Conservation (phyloP, 2,113 vertebrate genomes). For the Chinchilla lanigera region DNA sequence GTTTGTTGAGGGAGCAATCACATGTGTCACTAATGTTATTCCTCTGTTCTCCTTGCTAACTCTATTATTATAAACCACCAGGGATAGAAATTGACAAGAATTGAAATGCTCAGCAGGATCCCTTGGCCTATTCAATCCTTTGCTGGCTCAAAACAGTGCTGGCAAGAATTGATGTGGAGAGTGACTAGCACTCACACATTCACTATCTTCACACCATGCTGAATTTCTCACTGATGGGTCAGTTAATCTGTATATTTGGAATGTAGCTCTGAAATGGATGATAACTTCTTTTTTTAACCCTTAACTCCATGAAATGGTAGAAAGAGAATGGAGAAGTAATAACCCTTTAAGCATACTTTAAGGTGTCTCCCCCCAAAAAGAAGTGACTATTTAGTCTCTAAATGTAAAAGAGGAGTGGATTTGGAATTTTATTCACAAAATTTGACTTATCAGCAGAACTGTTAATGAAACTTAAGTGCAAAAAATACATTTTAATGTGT, state of each 20-base stretch:
- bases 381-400: constrained; percentile 34
- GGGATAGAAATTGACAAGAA: constrained; percentile 80
- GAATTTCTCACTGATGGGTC: constrained; percentile 72
- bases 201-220: constrained; percentile 43
- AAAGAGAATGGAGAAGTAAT: constrained; percentile 58
- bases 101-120: constrained; percentile 80
- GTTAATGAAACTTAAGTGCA: constrained; percentile 30
- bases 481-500: constrained; percentile 54
- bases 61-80: constrained; percentile 79
- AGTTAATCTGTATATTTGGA: constrained; percentile 66
- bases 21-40: constrained; percentile 77
- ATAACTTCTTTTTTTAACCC: constrained; percentile 63
- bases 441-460: constrained; percentile 52
- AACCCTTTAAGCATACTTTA: constrained; percentile 43
- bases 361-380: not conserved
- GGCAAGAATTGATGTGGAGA: constrained; percentile 73
- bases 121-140: constrained; percentile 75
- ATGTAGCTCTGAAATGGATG: constrained; percentile 61
- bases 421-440: constrained; percentile 51
- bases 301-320: constrained; percentile 35
- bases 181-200: constrained; percentile 59
- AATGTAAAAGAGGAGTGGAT: constrained; percentile 40
- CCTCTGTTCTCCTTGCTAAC: constrained; percentile 74
- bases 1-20: constrained; percentile 71
- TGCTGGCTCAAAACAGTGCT: constrained; percentile 77